These are phyloP conservation scores for Illadopsis cleaveri DNA, from an alignment of 2,113 vertebrate genomes.

Conservation along the genomic window DNA sequence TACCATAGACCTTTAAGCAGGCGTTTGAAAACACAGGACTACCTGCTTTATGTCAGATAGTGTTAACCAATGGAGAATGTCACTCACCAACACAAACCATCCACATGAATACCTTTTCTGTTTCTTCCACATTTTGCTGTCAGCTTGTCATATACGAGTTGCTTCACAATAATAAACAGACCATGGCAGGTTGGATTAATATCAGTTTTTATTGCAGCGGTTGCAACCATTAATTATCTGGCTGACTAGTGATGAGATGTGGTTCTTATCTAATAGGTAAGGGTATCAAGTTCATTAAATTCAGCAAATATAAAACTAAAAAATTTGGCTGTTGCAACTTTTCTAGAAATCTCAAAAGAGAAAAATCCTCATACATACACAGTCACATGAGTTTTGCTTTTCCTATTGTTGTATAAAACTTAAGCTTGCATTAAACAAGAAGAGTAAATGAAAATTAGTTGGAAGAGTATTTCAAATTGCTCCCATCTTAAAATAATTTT, in stretches of 20 bases:
- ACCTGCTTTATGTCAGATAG: constrained; percentile 32
- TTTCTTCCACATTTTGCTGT: constrained; percentile 34
- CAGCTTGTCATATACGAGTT: neutral
- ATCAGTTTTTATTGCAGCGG: constrained; percentile 53
- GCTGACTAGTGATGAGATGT: constrained; percentile 58
- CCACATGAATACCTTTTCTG: neutral
- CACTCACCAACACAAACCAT: neutral
- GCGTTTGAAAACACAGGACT: neutral
- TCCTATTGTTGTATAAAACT: neutral
- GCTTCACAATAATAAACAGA: constrained; percentile 50
- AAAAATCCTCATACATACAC: neutral
- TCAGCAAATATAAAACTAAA: constrained; percentile 39
- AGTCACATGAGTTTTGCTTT: neutral
- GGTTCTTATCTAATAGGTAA: constrained; percentile 50
- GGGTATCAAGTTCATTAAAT: constrained; percentile 65
- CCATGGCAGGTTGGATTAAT: constrained; percentile 52
- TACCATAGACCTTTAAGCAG: neutral
- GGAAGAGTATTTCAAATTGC: constrained; percentile 27
- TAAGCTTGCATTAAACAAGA: neutral
- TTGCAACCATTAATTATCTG: constrained; percentile 65
- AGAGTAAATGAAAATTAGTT: constrained; percentile 29
- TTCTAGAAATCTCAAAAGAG: constrained; percentile 1
- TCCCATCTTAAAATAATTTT: constrained; percentile 48
- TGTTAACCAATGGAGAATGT: neutral
- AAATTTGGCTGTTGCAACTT: neutral